A percentile compares a stretch with the other conserved stretches of the same genome.
These are phyloP conservation scores for Eutolmus rufibarbis DNA, from an alignment of 2,888 invertebrate genomes.

Conservation along the genomic window DNA sequence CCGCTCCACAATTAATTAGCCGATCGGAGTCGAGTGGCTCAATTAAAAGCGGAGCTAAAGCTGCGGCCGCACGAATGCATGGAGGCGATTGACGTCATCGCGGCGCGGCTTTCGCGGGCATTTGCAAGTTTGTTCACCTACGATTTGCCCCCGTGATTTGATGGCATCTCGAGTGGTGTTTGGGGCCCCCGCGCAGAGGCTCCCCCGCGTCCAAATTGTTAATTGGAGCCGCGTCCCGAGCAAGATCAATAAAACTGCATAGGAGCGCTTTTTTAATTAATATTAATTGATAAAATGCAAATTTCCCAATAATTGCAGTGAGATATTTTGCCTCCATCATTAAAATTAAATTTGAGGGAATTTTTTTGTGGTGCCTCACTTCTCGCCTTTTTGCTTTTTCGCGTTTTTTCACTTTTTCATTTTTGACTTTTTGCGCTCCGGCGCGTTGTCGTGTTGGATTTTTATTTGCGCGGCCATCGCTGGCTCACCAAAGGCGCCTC, in stretches of 20 bases:
- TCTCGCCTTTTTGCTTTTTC: neutral
- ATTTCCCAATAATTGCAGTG: constrained; percentile 33
- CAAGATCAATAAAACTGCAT: constrained; percentile 5
- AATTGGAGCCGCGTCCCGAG: neutral
- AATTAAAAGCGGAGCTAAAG: neutral
- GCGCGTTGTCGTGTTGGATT: neutral
- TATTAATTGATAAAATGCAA: constrained; percentile 39
- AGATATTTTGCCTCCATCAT: constrained; percentile 21
- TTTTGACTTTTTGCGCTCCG: neutral
- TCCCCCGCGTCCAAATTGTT: neutral
- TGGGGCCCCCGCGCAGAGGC: neutral
- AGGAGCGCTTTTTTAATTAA: constrained; percentile 29
- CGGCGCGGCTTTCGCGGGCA: neutral
- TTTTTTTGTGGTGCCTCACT: neutral
- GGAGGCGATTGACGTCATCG: constrained; percentile 11
- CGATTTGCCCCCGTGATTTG: neutral
- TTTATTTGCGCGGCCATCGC: constrained; percentile 14
- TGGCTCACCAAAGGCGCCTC: constrained; percentile 17
- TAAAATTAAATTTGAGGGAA: constrained; percentile 18
- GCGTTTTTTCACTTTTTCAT: neutral
- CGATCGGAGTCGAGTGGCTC: neutral
- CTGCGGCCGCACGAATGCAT: neutral
- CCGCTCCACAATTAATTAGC: neutral
- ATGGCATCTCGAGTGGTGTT: neutral
- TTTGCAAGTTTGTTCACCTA: constrained; percentile 24